Conservation (phyloP, 2,797 vertebrate species). For the Anolis apletophallus region DNA sequence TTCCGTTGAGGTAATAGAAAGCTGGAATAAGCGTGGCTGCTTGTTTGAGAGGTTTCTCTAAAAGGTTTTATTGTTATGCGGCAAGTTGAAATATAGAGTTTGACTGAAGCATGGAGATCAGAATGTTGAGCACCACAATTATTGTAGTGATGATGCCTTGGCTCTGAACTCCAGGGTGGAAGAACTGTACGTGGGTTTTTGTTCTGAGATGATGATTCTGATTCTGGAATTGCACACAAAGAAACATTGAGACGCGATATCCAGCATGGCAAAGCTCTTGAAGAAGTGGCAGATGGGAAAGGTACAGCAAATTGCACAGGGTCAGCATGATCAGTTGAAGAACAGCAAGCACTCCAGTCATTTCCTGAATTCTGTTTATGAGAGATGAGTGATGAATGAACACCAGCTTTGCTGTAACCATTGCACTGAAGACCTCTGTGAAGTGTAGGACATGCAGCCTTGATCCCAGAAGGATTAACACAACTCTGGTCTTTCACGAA, state of each 20-base stretch:
- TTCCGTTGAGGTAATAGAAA: conserved; percentile 60
- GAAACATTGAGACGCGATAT: conserved; percentile 69
- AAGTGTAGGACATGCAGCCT: conserved; percentile 39
- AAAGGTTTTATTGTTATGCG: conserved; percentile 71
- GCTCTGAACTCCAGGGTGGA: conserved; percentile 43
- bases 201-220: conserved; percentile 52
- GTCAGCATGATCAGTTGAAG: background rate
- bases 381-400: conserved; percentile 45
- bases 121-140: conserved; percentile 44
- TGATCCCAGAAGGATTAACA: conserved; percentile 53
- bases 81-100: conserved; percentile 76
- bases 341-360: background rate
- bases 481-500: conserved; percentile 17
- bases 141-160: conserved; percentile 38
- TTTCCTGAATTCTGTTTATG: conserved; percentile 50
- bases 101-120: conserved; percentile 66
- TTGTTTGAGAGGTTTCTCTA: conserved; percentile 26
- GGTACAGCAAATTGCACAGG: conserved; percentile 53
- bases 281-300: conserved; percentile 59
- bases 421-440: conserved; percentile 12
- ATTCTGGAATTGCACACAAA: conserved; percentile 62
- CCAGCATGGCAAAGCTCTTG: conserved; percentile 63
- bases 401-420: conserved; percentile 28
- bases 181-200: conserved; percentile 51
- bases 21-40: conserved; percentile 51